phyloP scores from a whole-genome alignment of 2,113 vertebrate genomes.

The Charina bottae region DNA sequence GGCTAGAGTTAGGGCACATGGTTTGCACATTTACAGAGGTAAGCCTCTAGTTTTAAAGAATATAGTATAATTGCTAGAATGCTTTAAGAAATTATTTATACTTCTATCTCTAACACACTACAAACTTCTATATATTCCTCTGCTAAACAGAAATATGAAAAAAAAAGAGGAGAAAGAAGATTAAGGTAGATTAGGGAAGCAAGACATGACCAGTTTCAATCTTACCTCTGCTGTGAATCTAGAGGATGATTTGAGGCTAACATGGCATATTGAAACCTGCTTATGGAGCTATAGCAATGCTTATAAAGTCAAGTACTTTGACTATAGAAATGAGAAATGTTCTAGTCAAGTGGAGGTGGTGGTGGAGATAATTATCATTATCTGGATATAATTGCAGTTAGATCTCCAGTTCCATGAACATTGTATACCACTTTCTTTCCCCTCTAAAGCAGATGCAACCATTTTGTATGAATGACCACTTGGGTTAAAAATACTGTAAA shows the following conservation, averaged over 20 bases:
- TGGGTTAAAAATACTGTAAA: not conserved
- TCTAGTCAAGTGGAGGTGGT: not conserved
- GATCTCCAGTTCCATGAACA: not conserved
- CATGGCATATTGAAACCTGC: not conserved
- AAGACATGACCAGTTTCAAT: not conserved
- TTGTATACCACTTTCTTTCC: not conserved
- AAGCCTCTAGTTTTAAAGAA: slow-evolving; percentile 44
- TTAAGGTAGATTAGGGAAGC: not conserved
- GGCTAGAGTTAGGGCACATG: not conserved
- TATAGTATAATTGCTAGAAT: slow-evolving; percentile 45
- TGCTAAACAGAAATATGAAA: not conserved
- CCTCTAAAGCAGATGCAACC: slow-evolving; percentile 9
- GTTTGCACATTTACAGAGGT: slow-evolving; percentile 39
- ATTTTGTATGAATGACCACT: not conserved
- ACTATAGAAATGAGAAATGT: not conserved
- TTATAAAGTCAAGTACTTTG: not conserved
- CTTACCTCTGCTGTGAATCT: not conserved
- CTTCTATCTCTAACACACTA: slow-evolving; percentile 10
- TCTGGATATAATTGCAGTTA: not conserved
- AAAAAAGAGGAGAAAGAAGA: accelerated
- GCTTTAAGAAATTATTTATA: not conserved
- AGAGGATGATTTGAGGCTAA: not conserved
- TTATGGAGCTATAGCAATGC: not conserved
- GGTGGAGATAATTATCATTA: not conserved
- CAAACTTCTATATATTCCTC: not conserved